Evolutionary conservation across 2,797 vertebrate species (phyloP).

Genomic region (Ficedula albicollis): DNA sequence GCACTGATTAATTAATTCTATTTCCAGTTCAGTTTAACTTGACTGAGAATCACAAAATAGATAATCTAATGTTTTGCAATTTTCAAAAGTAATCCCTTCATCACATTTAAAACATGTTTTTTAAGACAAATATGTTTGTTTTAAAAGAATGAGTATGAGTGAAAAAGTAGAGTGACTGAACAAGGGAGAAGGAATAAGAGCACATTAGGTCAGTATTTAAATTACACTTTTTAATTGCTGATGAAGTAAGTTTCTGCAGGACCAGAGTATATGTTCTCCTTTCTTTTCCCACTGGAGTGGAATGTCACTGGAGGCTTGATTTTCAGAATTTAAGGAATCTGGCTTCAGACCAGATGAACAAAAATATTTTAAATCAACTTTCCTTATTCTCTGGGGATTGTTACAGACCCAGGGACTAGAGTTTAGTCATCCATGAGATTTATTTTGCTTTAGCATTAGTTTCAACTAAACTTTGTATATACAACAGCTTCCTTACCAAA

Average conservation of each 20-base stretch:
- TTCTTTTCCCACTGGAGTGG: constrained; percentile 65
- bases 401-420: constrained; percentile 33
- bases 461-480: constrained; percentile 57
- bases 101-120: background rate
- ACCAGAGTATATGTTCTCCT: background rate
- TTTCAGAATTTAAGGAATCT: constrained; percentile 73
- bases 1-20: background rate
- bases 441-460: constrained; percentile 57
- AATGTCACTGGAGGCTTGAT: constrained; percentile 63
- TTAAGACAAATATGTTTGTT: background rate
- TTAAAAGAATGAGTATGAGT: background rate
- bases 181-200: background rate
- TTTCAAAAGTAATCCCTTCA: background rate
- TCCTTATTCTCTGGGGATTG: constrained; percentile 62
- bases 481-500: constrained; percentile 56
- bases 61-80: background rate
- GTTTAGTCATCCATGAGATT: constrained; percentile 66
- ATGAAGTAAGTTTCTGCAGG: background rate
- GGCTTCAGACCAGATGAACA: constrained; percentile 67
- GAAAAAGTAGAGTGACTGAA: background rate
- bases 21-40: background rate
- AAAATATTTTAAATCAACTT: constrained; percentile 74
- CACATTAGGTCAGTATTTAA: background rate
- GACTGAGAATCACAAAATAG: background rate
- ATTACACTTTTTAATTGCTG: background rate